These are phyloP conservation scores for Limosa lapponica DNA, from an alignment of 2,797 vertebrate genomes.

Conservation along the genomic window DNA sequence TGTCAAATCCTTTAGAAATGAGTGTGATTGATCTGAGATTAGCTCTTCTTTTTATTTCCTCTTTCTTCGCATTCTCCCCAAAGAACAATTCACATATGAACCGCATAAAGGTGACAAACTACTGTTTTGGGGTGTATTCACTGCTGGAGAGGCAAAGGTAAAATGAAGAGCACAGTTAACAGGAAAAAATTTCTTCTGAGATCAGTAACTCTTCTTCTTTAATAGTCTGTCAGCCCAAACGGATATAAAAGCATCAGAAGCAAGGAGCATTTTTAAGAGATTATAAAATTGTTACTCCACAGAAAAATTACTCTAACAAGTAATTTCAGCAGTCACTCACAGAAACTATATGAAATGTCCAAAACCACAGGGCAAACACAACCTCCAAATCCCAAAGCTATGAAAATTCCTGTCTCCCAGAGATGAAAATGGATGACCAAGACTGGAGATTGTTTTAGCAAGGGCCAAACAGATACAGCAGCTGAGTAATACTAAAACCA, in stretches of 20 bases:
- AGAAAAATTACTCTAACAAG: not conserved
- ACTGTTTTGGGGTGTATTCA: not conserved
- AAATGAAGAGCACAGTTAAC: conserved; percentile 9
- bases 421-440: not conserved
- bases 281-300: not conserved
- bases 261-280: not conserved
- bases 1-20: not conserved
- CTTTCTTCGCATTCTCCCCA: not conserved
- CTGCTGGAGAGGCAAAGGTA: conserved; percentile 1
- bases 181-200: conserved; percentile 9
- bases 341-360: not conserved
- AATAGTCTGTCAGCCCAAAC: not conserved
- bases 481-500: not conserved
- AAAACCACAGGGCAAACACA: not conserved
- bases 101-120: conserved; percentile 19
- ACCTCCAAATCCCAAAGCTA: not conserved
- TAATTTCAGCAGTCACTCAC: not conserved
- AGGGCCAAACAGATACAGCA: not conserved
- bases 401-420: not conserved
- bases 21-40: not conserved
- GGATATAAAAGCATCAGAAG: not conserved
- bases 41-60: not conserved
- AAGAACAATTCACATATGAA: not conserved
- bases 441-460: not conserved
- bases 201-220: conserved; percentile 30